A percentile compares a stretch with the other conserved stretches of the same genome.
These are phyloP conservation scores for Choloepus didactylus DNA, from an alignment of 2,797 vertebrate genomes.

Conservation along the genomic window DNA sequence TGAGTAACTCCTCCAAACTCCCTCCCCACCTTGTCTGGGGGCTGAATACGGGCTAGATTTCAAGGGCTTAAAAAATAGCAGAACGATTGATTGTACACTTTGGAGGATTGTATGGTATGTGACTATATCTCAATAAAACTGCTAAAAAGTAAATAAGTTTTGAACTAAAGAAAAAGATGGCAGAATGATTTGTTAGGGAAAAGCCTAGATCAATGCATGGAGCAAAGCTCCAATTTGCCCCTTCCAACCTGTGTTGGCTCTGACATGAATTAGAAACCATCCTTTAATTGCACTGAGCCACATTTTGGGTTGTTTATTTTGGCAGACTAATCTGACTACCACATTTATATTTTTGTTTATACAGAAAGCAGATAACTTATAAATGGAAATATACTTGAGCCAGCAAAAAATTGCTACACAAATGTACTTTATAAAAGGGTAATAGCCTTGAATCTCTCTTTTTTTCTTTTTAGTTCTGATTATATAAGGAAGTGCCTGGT, in stretches of 20 bases:
- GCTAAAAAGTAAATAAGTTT: too few species aligned
- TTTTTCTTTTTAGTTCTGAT: neutral
- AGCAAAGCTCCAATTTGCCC: neutral
- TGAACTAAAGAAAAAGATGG: neutral
- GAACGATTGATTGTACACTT: too few species aligned
- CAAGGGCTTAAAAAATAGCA: neutral
- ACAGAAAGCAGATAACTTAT: conserved; percentile 6
- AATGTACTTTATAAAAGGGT: neutral
- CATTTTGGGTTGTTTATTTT: neutral
- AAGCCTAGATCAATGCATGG: neutral
- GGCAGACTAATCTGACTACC: neutral
- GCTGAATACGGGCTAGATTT: neutral
- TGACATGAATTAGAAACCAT: neutral
- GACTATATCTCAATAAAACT: too few species aligned
- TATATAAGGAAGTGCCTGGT: neutral
- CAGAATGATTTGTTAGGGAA: neutral
- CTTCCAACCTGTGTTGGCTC: neutral
- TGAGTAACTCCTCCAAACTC: neutral
- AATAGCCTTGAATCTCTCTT: neutral
- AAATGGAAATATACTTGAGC: conserved; percentile 9
- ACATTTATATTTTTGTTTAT: conserved; percentile 40
- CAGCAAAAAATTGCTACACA: neutral
- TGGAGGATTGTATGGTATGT: too few species aligned
- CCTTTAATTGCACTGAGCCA: neutral
- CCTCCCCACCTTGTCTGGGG: neutral